A percentile compares a stretch with the other conserved stretches of the same genome.
Conservation (phyloP, 2,888 invertebrate species). For the Tillus elongatus region DNA sequence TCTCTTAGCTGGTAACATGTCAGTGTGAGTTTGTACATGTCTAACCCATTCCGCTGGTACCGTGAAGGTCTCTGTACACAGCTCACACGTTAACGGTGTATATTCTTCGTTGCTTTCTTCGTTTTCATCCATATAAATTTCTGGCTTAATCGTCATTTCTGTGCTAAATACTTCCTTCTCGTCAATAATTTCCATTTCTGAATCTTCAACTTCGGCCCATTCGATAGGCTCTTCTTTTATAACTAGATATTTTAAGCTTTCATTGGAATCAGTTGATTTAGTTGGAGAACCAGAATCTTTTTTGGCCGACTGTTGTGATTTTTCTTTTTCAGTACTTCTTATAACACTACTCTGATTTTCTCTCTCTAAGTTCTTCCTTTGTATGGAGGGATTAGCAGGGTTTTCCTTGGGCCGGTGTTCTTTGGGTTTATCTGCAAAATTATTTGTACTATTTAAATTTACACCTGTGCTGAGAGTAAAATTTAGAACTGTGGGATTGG, state of each 20-base stretch:
- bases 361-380: constrained; percentile 9
- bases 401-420: no score
- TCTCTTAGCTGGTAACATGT: constrained; percentile 48
- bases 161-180: constrained; percentile 57
- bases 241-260: constrained; percentile 35
- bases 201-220: constrained; percentile 58
- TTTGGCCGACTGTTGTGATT: constrained; percentile 8
- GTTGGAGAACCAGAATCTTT: constrained; percentile 16
- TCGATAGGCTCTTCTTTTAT: constrained; percentile 58
- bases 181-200: constrained; percentile 49
- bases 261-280: constrained; percentile 15
- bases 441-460: no score
- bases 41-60: constrained; percentile 76
- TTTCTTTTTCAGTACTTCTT: constrained; percentile 18
- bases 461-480: constrained; percentile 21
- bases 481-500: constrained; percentile 22
- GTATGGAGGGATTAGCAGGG: no score
- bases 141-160: constrained; percentile 62
- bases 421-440: constrained; percentile 14
- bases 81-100: constrained; percentile 71
- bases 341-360: constrained; percentile 18
- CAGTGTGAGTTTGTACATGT: constrained; percentile 72
- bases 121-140: constrained; percentile 36
- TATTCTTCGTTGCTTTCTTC: constrained; percentile 49
- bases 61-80: constrained; percentile 75